Base-by-base conservation (phyloP, 2,888 invertebrate genomes). In the Amphipoea lucens region DNA sequence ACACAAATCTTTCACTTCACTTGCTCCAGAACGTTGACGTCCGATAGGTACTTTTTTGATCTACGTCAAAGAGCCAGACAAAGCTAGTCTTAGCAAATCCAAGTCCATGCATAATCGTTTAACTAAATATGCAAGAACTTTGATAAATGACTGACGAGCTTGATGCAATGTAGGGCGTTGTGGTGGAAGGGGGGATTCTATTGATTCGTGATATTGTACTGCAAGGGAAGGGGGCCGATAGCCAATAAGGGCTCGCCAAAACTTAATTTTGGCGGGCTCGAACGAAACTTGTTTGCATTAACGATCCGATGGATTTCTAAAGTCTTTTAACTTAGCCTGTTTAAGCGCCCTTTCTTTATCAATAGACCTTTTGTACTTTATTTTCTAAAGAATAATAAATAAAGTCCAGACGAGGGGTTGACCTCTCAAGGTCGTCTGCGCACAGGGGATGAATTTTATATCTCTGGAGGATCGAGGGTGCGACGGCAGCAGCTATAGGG, bases 121-220 rank as follows among this genome's bases (percentile, higher is more conserved):
- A 63, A 76, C 12, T 36, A 51, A 68, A 54, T 68, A 57, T 66
- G n/a, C 54, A n/a, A 54, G 51, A 29, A 36, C 60, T 54, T 36
- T 51, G 73, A 62, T 68, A 36, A 17, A 40, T 17, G 14, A 66
- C 36, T 42, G 14, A 5, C 36, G n/a, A 51, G 42, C 11, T 1
- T 36, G n/a, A 51, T 42, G 65, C 57, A 45, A 23, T 54, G n/a
- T 54, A 54, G 62, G 57, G 17, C 14, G 57, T 17, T 29, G 5
- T 57, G 62, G 14, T 54, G 42, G 20, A 63, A 63, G n/a, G 65
- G 62, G 54, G 62, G n/a, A 48, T 5, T 51, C 40, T 82, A 82
- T 78, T 82, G 82, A 81, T 81, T 68, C 17, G 23, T 62, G 54
- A 54, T 54, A 78, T 54, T 74, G 74, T 70, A 62, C 14, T 29